These are phyloP conservation scores for Bos taurus DNA, from an alignment of 2,113 vertebrate genomes.

Conservation along the genomic window DNA sequence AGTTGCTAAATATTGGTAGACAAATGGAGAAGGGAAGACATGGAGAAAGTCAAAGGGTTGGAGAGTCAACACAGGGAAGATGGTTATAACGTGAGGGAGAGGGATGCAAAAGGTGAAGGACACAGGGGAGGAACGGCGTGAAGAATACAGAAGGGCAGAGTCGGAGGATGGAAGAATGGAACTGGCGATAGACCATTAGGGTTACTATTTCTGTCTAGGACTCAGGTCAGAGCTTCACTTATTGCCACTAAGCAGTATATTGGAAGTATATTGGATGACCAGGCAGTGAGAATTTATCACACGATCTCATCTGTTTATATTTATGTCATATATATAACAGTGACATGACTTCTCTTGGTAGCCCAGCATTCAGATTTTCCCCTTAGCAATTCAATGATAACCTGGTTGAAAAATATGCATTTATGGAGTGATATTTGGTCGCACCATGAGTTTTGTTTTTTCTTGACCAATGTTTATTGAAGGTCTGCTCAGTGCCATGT, in stretches of 20 bases:
- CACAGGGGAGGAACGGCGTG: fast-evolving
- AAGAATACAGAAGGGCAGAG: not conserved
- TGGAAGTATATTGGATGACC: not conserved
- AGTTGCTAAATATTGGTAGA: not conserved
- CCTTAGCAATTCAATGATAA: not conserved
- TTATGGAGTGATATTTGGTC: not conserved
- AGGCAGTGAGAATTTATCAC: not conserved
- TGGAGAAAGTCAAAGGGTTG: not conserved
- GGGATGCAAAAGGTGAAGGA: not conserved
- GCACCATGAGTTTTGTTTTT: not conserved
- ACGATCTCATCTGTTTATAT: not conserved
- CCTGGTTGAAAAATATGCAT: not conserved
- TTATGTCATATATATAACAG: not conserved
- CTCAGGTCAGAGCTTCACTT: not conserved
- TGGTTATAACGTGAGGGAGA: fast-evolving
- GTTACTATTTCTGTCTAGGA: not conserved
- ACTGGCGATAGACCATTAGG: too few relatives aligned
- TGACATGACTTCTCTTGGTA: not conserved
- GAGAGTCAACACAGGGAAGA: not conserved
- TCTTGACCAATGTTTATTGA: not conserved
- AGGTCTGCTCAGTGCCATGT: not conserved
- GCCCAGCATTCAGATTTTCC: not conserved
- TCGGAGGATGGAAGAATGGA: not conserved
- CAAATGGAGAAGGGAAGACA: not conserved
- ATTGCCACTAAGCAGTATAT: too few relatives aligned